Conservation (phyloP, 2,113 vertebrate genomes). For the Coptodon rendalli region DNA sequence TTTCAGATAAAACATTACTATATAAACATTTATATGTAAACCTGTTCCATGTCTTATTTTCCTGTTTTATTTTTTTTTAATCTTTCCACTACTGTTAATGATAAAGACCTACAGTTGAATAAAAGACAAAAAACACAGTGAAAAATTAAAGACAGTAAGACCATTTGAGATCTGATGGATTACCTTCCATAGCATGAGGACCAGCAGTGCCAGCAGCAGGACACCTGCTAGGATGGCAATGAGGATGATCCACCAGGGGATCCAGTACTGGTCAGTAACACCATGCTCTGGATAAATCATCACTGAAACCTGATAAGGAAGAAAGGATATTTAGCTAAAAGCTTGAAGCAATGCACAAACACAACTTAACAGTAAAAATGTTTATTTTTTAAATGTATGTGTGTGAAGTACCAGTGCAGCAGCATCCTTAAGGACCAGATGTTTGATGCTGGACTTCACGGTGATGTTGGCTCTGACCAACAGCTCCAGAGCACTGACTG, state of each 20-base stretch:
- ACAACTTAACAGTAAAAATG: fast-evolving
- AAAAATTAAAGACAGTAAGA: not conserved
- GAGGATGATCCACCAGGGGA: slow-evolving; percentile 91
- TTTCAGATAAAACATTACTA: not conserved
- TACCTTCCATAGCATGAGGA: slow-evolving; percentile 89
- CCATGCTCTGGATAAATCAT: slow-evolving; percentile 83
- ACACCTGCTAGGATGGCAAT: slow-evolving; percentile 82
- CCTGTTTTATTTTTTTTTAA: fast-evolving
- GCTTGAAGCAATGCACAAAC: fast-evolving
- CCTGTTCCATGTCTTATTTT: not conserved
- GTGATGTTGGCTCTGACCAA: slow-evolving; percentile 84
- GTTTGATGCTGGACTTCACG: slow-evolving; percentile 83
- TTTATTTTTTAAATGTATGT: not conserved
- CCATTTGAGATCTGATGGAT: not conserved
- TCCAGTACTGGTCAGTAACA: slow-evolving; percentile 68
- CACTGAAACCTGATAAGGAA: slow-evolving; percentile 74
- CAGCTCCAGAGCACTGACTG: slow-evolving; percentile 82
- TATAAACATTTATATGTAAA: not conserved
- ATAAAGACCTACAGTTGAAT: not conserved
- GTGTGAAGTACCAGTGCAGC: slow-evolving; percentile 72
- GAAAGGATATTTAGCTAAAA: not conserved
- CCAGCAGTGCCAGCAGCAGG: slow-evolving; percentile 79
- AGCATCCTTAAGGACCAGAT: slow-evolving; percentile 79
- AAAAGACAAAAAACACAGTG: not conserved
- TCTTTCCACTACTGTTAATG: fast-evolving